phyloP scores from a whole-genome alignment of 2,113 vertebrate genomes.

The Agelaius phoeniceus region DNA sequence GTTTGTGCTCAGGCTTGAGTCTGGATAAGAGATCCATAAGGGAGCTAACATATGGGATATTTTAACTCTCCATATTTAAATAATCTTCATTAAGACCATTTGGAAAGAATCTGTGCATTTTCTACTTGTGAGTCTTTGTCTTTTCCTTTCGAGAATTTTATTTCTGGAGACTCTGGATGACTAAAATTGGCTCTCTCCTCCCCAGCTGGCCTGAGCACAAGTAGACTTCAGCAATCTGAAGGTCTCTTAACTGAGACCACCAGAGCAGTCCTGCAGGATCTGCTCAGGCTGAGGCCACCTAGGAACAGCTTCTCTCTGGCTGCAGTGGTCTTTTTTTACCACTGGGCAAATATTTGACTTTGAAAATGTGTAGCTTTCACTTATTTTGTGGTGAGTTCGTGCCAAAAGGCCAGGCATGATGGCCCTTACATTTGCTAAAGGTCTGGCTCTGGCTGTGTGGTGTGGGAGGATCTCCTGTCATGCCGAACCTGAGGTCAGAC shows the following conservation, averaged over 20 bases:
- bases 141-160: background rate
- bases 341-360: constrained; percentile 4
- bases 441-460: background rate
- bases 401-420: background rate
- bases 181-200: background rate
- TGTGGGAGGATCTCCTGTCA: background rate
- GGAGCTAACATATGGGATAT: background rate
- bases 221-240: background rate
- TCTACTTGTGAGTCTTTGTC: background rate
- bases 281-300: background rate
- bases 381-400: background rate
- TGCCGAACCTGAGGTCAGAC: background rate
- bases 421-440: background rate
- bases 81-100: background rate
- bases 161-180: background rate
- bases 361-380: background rate
- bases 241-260: background rate
- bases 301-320: background rate
- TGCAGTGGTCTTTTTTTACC: background rate
- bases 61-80: background rate
- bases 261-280: background rate
- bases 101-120: background rate
- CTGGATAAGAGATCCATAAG: background rate
- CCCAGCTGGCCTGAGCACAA: background rate
- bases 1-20: background rate